A percentile compares a stretch with the other conserved stretches of the same genome.
These are phyloP conservation scores for Orthosia incerta DNA, from an alignment of 2,888 invertebrate species.

Conservation along the genomic window DNA sequence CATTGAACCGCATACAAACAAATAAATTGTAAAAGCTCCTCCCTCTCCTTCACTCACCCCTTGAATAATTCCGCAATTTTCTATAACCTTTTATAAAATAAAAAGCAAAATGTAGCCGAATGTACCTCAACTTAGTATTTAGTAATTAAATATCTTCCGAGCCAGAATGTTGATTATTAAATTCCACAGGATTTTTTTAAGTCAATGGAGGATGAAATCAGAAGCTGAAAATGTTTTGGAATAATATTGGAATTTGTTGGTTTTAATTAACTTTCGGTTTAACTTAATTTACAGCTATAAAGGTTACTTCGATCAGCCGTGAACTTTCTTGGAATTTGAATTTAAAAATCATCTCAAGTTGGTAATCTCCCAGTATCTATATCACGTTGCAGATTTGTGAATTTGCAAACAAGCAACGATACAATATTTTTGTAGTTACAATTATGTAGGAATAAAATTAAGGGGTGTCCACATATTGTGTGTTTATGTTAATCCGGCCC, in stretches of 20 bases:
- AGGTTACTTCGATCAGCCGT: too few relatives aligned
- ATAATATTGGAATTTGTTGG: too few relatives aligned
- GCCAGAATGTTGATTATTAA: conserved; percentile 10
- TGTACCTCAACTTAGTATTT: background rate
- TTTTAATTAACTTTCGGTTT: too few relatives aligned
- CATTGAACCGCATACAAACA: background rate
- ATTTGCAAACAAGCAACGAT: too few relatives aligned
- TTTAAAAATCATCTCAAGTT: too few relatives aligned
- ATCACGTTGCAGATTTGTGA: background rate
- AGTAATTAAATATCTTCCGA: conserved; percentile 15
- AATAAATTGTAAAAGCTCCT: conserved; percentile 13
- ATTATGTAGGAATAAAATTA: background rate
- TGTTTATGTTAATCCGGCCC: conserved; percentile 8
- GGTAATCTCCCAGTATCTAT: too few relatives aligned
- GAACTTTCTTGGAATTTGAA: too few relatives aligned
- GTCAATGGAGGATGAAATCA: background rate
- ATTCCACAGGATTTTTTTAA: conserved; percentile 1
- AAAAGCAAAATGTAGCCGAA: conserved; percentile 6
- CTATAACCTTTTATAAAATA: conserved; percentile 44
- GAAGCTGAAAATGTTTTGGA: background rate
- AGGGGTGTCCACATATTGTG: background rate
- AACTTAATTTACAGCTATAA: too few relatives aligned
- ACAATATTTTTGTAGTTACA: too few relatives aligned
- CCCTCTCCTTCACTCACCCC: conserved; percentile 10
- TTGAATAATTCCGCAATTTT: conserved; percentile 20